These are phyloP conservation scores for Sphaerophoria taeniata DNA, from an alignment of 2,888 invertebrate species.

Conservation along the genomic window DNA sequence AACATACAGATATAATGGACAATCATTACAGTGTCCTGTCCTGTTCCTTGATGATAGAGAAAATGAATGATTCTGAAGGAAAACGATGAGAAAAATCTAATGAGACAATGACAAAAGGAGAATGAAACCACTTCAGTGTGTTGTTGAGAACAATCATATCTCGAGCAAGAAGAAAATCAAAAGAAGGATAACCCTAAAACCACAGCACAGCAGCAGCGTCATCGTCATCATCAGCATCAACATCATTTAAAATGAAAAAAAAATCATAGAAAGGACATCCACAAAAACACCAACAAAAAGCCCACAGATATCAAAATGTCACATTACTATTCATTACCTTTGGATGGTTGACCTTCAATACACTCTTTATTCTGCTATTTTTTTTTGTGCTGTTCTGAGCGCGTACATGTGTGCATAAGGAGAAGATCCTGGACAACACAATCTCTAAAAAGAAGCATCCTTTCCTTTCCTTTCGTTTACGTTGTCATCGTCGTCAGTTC, in stretches of 20 bases:
- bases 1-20: background rate
- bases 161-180: constrained; percentile 40
- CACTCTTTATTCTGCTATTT: constrained; percentile 42
- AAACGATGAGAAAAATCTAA: constrained; percentile 60
- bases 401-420: constrained; percentile 70
- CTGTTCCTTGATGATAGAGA: constrained; percentile 33
- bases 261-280: constrained; percentile 46
- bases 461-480: background rate
- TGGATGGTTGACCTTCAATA: constrained; percentile 79
- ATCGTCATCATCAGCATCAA: constrained; percentile 20
- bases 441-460: constrained; percentile 24
- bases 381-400: constrained; percentile 40
- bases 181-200: constrained; percentile 66
- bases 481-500: constrained; percentile 11
- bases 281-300: constrained; percentile 45
- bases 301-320: constrained; percentile 69
- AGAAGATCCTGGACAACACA: constrained; percentile 66
- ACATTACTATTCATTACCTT: constrained; percentile 76
- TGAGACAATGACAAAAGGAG: constrained; percentile 61
- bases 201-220: constrained; percentile 30
- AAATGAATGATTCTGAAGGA: constrained; percentile 67
- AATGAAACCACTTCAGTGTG: constrained; percentile 60
- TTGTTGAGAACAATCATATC: constrained; percentile 64
- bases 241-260: constrained; percentile 44
- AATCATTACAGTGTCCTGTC: background rate